Conservation (phyloP, 2,888 invertebrate species). For the Epinotia demarniana region DNA sequence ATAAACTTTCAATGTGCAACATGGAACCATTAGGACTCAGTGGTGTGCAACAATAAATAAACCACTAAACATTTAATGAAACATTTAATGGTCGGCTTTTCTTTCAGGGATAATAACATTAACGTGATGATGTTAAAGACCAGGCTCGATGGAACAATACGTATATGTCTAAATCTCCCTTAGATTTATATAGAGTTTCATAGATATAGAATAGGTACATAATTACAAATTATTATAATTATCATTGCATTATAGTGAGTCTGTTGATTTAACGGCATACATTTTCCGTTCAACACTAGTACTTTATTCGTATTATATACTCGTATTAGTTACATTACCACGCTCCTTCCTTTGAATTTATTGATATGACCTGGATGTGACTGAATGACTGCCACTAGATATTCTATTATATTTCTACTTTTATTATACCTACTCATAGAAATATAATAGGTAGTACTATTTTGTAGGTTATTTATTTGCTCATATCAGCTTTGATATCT, state of each 20-base stretch:
- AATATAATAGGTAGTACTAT: too few species aligned
- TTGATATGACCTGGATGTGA: too few species aligned
- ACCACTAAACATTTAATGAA: neutral
- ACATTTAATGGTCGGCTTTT: neutral
- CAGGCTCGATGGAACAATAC: neutral
- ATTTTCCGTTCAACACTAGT: too few species aligned
- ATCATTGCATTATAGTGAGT: neutral
- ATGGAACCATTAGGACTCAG: slow-evolving; percentile 1
- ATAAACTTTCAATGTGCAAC: slow-evolving; percentile 10
- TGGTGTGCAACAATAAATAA: slow-evolving; percentile 11
- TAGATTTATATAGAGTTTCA: neutral
- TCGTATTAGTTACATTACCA: too few species aligned
- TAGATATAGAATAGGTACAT: too few species aligned
- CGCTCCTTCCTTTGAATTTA: too few species aligned
- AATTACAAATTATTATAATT: too few species aligned
- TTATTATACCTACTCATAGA: too few species aligned
- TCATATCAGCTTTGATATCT: neutral
- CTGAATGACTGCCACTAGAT: too few species aligned
- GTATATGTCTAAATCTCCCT: neutral
- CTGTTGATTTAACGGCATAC: neutral
- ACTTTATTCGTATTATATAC: too few species aligned
- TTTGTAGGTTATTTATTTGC: neutral
- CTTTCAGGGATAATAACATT: neutral
- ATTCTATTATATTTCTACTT: too few species aligned
- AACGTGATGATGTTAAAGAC: neutral